These are phyloP conservation scores for Adelges cooleyi DNA, from an alignment of 1,140 invertebrate species.

Conservation along the genomic window DNA sequence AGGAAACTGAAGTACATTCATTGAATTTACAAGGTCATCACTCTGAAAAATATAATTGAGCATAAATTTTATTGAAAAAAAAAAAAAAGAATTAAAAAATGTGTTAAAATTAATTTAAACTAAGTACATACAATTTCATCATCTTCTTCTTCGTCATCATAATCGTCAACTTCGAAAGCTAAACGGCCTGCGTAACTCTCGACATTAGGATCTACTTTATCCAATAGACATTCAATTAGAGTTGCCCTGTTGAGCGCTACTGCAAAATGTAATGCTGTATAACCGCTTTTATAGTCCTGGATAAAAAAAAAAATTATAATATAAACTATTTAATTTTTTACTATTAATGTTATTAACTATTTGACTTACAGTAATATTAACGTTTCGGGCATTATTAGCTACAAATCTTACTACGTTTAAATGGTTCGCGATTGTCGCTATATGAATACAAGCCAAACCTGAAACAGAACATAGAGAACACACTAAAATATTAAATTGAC, in stretches of 20 bases:
- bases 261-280: slow-evolving; percentile 19
- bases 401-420: slow-evolving; percentile 10
- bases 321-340: too few species aligned
- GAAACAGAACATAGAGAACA: background rate
- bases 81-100: too few species aligned
- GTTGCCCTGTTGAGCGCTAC: slow-evolving; percentile 9
- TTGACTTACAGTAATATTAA: slow-evolving; percentile 16
- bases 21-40: background rate
- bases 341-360: too few species aligned
- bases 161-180: slow-evolving; percentile 3
- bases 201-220: slow-evolving; percentile 11
- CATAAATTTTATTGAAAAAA: background rate
- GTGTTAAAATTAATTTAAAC: background rate
- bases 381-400: background rate
- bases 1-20: slow-evolving; percentile 7
- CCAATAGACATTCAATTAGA: slow-evolving; percentile 6
- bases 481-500: too few species aligned
- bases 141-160: slow-evolving; percentile 11
- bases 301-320: background rate
- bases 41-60: background rate
- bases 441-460: slow-evolving; percentile 23
- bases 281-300: slow-evolving; percentile 22
- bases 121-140: slow-evolving; percentile 18
- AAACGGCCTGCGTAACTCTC: slow-evolving; percentile 19
- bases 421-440: slow-evolving; percentile 20